These are phyloP conservation scores for Oceanites oceanicus DNA, from an alignment of 2,113 vertebrate genomes.

Conservation along the genomic window DNA sequence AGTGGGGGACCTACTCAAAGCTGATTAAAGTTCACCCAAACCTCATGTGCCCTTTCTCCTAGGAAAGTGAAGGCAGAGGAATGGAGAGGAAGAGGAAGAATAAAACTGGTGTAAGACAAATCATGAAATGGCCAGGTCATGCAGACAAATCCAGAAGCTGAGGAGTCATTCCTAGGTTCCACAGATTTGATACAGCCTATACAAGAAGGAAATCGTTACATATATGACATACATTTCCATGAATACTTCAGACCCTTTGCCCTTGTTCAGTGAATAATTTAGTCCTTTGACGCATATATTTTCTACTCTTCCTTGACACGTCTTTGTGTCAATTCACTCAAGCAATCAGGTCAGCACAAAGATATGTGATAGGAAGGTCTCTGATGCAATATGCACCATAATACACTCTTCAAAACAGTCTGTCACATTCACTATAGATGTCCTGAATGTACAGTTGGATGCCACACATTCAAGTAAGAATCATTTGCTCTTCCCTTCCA, in stretches of 20 bases:
- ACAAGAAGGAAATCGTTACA: neutral
- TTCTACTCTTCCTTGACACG: neutral
- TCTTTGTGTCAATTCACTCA: neutral
- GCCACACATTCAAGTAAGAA: neutral
- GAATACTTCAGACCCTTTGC: neutral
- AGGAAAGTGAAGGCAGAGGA: neutral
- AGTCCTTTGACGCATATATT: neutral
- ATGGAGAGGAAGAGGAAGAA: neutral
- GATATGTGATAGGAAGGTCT: neutral
- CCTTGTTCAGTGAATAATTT: neutral
- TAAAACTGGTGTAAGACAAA: neutral
- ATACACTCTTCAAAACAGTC: neutral
- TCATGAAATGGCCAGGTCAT: neutral
- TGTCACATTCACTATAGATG: neutral
- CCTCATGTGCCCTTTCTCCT: neutral
- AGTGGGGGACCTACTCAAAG: neutral
- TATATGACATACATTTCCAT: neutral
- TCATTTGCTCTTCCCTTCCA: neutral
- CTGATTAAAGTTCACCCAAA: neutral
- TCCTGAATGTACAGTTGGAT: neutral
- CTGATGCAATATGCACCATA: neutral
- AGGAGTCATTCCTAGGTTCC: neutral
- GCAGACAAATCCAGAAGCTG: neutral
- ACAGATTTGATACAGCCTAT: neutral
- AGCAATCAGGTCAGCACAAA: neutral